Evolutionary conservation across 1,140 invertebrate genomes (phyloP).

Genomic region (Hycleus phaleratus): DNA sequence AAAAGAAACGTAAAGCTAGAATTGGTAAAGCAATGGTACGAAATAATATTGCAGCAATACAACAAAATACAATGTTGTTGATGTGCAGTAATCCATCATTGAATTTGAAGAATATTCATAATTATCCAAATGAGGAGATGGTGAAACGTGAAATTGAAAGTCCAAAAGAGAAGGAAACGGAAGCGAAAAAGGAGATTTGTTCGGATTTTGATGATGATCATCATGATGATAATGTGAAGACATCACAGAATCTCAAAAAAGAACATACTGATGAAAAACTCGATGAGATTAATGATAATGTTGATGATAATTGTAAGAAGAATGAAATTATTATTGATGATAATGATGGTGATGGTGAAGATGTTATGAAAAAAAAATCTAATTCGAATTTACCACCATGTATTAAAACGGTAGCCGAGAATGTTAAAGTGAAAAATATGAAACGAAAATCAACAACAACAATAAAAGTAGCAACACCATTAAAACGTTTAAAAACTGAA

Average conservation of each 20-base stretch:
- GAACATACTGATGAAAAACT: no score
- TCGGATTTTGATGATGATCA: constrained; percentile 6
- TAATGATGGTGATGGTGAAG: constrained; percentile 16
- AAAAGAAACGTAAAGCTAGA: constrained; percentile 48
- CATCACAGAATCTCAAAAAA: no score
- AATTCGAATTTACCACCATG: constrained; percentile 26
- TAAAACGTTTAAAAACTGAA: constrained; percentile 24
- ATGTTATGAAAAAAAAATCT: background rate
- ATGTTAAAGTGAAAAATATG: constrained; percentile 41
- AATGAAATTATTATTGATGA: background rate
- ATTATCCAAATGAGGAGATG: constrained; percentile 32
- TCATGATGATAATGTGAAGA: constrained; percentile 4
- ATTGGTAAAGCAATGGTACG: constrained; percentile 61
- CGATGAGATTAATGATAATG: no score
- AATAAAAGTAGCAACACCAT: constrained; percentile 15
- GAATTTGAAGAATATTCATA: no score
- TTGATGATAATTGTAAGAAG: no score
- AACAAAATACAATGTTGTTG: constrained; percentile 37
- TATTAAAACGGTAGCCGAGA: constrained; percentile 37
- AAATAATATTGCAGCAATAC: constrained; percentile 45
- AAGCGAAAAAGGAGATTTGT: constrained; percentile 28
- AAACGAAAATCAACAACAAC: constrained; percentile 34
- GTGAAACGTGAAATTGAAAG: constrained; percentile 36
- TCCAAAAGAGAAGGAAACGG: constrained; percentile 39
- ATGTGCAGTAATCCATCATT: constrained; percentile 35